These are phyloP conservation scores for Physella acuta DNA, from an alignment of 1,140 invertebrate species.

Conservation along the genomic window DNA sequence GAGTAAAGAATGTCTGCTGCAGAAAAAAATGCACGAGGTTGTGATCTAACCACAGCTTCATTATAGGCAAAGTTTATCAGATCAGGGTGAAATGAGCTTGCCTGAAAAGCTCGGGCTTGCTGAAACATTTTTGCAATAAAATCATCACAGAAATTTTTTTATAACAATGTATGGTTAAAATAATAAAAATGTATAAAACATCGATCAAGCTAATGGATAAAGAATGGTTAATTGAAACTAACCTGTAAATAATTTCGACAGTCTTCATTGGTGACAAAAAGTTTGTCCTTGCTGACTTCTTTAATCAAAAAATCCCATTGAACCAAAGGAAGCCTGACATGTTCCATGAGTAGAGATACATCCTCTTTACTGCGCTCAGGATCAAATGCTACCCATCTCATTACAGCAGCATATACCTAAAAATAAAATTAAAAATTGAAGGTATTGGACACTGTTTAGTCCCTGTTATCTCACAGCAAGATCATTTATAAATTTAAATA, in stretches of 20 bases:
- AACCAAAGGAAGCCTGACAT: slow-evolving; percentile 32
- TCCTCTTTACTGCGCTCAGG: slow-evolving; percentile 27
- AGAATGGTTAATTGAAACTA: not conserved
- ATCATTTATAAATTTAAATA: too few species aligned
- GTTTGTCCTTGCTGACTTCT: slow-evolving; percentile 32
- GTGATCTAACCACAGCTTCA: slow-evolving; percentile 28
- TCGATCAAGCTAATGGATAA: not conserved
- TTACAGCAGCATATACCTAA: slow-evolving; percentile 31
- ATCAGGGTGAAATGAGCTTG: slow-evolving; percentile 32
- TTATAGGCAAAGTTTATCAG: slow-evolving; percentile 34
- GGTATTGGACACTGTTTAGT: too few species aligned
- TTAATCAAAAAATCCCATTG: slow-evolving; percentile 33
- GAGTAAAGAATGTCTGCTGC: slow-evolving; percentile 26
- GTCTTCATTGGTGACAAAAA: slow-evolving; percentile 29
- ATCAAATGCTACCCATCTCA: slow-evolving; percentile 33
- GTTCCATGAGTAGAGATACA: slow-evolving; percentile 31
- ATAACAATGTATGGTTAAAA: not conserved
- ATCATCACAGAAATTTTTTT: not conserved
- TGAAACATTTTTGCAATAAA: slow-evolving; percentile 1
- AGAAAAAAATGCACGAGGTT: slow-evolving; percentile 26
- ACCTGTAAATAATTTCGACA: slow-evolving; percentile 31
- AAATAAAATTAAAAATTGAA: too few species aligned
- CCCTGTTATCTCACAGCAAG: too few species aligned
- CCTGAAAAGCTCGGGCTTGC: slow-evolving; percentile 33
- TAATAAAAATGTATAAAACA: not conserved